Evolutionary conservation across 2,888 invertebrate species (phyloP).

Genomic region (Allolobophora icterica): DNA sequence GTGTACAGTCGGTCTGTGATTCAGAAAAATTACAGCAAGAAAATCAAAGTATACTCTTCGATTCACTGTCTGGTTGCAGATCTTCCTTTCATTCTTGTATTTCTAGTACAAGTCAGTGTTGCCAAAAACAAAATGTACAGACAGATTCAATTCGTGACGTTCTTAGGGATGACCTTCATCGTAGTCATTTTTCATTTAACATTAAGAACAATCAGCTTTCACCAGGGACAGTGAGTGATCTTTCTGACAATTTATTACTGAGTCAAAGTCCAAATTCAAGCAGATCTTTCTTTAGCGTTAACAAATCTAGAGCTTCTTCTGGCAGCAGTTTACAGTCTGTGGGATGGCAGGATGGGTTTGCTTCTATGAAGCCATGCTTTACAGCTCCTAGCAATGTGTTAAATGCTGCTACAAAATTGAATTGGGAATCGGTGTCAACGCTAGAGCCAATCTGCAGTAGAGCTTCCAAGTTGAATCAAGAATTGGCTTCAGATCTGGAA

Average conservation of each 20-base stretch:
- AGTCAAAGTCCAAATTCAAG: conserved; percentile 1
- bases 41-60: neutral
- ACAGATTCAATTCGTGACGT: neutral
- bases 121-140: neutral
- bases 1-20: neutral
- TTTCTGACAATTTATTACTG: neutral
- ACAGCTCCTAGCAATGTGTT: neutral
- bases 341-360: neutral
- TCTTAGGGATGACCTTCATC: neutral
- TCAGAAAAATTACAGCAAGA: neutral
- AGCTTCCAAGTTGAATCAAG: neutral
- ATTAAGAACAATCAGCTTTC: neutral
- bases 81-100: neutral
- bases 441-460: neutral
- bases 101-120: neutral
- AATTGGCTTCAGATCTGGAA: neutral
- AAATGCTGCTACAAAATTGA: neutral
- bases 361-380: neutral
- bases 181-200: neutral
- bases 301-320: neutral
- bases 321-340: neutral
- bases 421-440: neutral
- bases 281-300: neutral
- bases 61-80: neutral
- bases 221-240: neutral